Evolutionary conservation across 2,113 vertebrate genomes (phyloP), one percentile per base, ranked within the genome.

Genomic region (Ploceus nigricollis): DNA sequence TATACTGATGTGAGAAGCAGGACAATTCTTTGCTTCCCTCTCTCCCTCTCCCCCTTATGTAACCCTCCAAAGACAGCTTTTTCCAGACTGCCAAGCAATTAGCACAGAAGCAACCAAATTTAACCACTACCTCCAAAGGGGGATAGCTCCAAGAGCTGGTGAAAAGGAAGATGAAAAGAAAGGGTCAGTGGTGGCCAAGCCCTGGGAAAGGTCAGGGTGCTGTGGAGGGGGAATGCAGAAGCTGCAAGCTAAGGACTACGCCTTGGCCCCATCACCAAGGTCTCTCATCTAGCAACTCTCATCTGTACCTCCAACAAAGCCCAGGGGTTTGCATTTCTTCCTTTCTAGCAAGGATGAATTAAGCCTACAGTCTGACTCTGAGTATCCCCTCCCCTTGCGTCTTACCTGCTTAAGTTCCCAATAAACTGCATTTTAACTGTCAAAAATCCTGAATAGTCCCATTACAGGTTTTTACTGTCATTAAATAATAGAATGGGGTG

Each of bases 1-100:
- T 95, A 77, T 1, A 73, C 44, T 47, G 80, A 96, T 6, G 18
- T 4, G 21, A 89, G 82, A 96, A 93, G 72, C 96, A 95, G 80
- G 86, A 90, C 92, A 83, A 87, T 54, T 53, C 48, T 82, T 81
- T 76, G 69, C 61, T 94, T 79, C 35, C 12, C 31, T 53, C 7
- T 28, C 51, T 47, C 13, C 40, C 23, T 66, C 33, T 25, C 9
- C 8, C 14, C 13, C 10, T 94, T 94, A 96, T 0, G 0, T 82
- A 96, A 95, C 35, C 89, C 88, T 86, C 85, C 14, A 3, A 93
- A 89, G 92, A 68, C 6, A 2, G 37, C 45, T 61, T 93, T 89
- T 94, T 96, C 72, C 88, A 92, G 80, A 71, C 69, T 89, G 72
- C 76, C 72, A 93, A 63, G 88, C 82, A 93, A 95, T 88, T 94